Percentiles rank a stretch among this genome's conserved stretches.
phyloP scores from a whole-genome alignment of 2,797 vertebrate species.

The Hozukius guyotensis region DNA sequence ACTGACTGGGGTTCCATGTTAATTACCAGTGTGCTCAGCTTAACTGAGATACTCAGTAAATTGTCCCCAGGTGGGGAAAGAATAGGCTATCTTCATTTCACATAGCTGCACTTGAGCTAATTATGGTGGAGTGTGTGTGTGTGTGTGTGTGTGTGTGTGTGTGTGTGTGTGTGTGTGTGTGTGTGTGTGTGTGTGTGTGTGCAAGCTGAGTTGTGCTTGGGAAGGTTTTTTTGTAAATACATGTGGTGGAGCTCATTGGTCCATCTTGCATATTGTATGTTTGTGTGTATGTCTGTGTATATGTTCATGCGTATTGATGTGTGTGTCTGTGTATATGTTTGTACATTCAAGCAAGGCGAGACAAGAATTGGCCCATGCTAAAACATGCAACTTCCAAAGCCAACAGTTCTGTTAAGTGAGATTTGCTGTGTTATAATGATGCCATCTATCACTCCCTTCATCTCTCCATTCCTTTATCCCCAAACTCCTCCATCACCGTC shows the following conservation, averaged over 20 bases:
- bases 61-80: constrained; percentile 83
- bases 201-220: not conserved
- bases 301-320: not conserved
- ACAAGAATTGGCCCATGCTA: constrained; percentile 52
- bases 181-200: not conserved
- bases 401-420: constrained; percentile 79
- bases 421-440: constrained; percentile 79
- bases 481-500: constrained; percentile 73
- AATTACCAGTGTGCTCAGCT: constrained; percentile 75
- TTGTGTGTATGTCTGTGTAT: not conserved
- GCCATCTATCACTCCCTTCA: constrained; percentile 82
- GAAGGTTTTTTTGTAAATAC: not conserved
- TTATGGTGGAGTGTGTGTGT: constrained; percentile 67
- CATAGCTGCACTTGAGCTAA: constrained; percentile 78
- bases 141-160: constrained; percentile 53
- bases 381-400: constrained; percentile 75
- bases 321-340: constrained; percentile 36
- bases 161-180: not conserved
- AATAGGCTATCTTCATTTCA: constrained; percentile 76
- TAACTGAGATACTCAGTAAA: constrained; percentile 74
- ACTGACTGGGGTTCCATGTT: constrained; percentile 68
- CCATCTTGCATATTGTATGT: not conserved
- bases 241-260: not conserved
- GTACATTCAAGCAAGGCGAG: constrained; percentile 34
- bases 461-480: constrained; percentile 73